Base-by-base conservation (phyloP, 2,888 invertebrate species). In the Laspeyria flexula region DNA sequence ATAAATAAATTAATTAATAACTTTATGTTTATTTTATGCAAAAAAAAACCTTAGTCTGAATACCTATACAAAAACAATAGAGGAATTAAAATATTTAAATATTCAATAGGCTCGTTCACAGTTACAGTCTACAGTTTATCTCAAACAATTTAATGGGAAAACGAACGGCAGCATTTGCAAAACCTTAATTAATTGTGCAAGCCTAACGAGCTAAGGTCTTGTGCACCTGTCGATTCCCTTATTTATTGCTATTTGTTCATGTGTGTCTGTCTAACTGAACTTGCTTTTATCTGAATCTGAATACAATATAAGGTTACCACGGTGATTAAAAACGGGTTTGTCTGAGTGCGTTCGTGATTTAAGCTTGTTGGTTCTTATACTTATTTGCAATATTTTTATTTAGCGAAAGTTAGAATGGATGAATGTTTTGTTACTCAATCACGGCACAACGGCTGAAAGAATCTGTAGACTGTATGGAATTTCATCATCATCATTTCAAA, bases 231-330 rank as follows among this genome's bases (percentile, higher is more conserved):
- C 84, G 70, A 74, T 75, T 63, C 52, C 39, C 59, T 81, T 79
- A 85, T 84, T 85, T 85, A 85, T 81, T 73, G 68, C 75, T 75
- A 64, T 75, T 79, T 73, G 65, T 73, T 63, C 62, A 67, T 70
- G 69, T 66, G 63, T 60, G 45, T 49, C 47, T 46, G 54, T 46
- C 45, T 59, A 59, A 48, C 60, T 62, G 55, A 60, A 43, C 44
- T 52, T 35, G n/a, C 34, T 42, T 43, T 69, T 69, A 66, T 68
- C 68, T 64, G 33, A 67, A 55, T 55, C 30, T 16, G 21, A 43
- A 48, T 40, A 43, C 33, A 47, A 43, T 43, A 27, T 29, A 39
- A 43, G 33, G 46, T 56, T 52, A 37, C 51, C 53, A 56, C 34
- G 45, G 49, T 50, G 33, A 25, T 15, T 13, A 33, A 23, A 12